Conservation (phyloP, 1,140 invertebrate species). For the Aphidius gifuensis region DNA sequence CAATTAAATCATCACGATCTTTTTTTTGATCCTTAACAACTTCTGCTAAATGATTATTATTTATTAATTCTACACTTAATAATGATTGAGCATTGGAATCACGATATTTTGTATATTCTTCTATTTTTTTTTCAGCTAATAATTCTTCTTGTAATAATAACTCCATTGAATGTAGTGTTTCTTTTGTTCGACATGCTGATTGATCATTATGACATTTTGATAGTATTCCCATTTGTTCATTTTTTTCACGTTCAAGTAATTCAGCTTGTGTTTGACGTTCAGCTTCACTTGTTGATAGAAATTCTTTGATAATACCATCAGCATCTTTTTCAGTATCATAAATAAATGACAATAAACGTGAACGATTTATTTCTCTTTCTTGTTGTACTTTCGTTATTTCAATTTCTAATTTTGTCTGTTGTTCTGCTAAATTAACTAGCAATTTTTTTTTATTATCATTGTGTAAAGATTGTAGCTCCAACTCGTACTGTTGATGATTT, state of each 20-base stretch:
- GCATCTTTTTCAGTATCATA: slow-evolving; percentile 61
- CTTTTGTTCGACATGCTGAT: slow-evolving; percentile 46
- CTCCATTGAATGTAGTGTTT: slow-evolving; percentile 62
- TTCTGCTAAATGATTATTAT: slow-evolving; percentile 59
- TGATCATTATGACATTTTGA: slow-evolving; percentile 55
- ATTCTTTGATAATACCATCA: slow-evolving; percentile 63
- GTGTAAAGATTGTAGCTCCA: slow-evolving; percentile 54
- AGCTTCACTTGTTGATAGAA: slow-evolving; percentile 59
- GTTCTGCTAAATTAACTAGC: slow-evolving; percentile 60
- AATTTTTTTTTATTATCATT: slow-evolving; percentile 60
- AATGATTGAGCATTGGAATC: slow-evolving; percentile 60
- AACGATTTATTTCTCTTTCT: slow-evolving; percentile 61
- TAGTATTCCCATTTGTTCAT: slow-evolving; percentile 61
- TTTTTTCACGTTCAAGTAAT: slow-evolving; percentile 63
- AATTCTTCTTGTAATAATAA: slow-evolving; percentile 64
- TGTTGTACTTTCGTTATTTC: slow-evolving; percentile 67
- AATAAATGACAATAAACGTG: slow-evolving; percentile 54
- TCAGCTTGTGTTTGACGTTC: slow-evolving; percentile 60
- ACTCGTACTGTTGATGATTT: slow-evolving; percentile 56
- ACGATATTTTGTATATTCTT: slow-evolving; percentile 60
- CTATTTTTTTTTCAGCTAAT: slow-evolving; percentile 57
- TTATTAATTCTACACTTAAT: slow-evolving; percentile 57
- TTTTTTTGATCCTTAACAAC: slow-evolving; percentile 63
- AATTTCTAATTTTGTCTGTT: slow-evolving; percentile 63
- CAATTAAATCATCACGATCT: slow-evolving; percentile 59